Percentiles rank a stretch among this genome's conserved stretches.
Evolutionary conservation across 2,888 invertebrate species (phyloP).

Genomic region (Lacanobia oleracea): DNA sequence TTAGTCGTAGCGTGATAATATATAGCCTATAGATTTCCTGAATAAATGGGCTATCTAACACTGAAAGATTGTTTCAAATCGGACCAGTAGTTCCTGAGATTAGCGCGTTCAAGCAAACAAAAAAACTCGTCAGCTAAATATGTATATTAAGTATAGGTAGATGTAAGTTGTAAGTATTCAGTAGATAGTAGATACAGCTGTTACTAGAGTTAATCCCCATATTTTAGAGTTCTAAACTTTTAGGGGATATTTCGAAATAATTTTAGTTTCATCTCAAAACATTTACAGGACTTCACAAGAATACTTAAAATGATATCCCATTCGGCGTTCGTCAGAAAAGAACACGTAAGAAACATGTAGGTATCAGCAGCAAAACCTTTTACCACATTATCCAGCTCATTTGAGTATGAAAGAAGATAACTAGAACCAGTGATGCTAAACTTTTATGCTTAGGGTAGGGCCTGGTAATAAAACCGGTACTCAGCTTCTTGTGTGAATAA

Average conservation of each 20-base stretch:
- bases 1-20: too few species aligned
- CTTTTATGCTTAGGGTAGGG: background rate
- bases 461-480: background rate
- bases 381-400: conserved; percentile 5
- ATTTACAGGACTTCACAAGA: background rate
- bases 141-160: too few species aligned
- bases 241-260: background rate
- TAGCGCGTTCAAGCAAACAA: too few species aligned
- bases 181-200: too few species aligned
- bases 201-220: too few species aligned
- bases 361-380: background rate
- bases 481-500: background rate
- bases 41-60: too few species aligned
- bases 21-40: too few species aligned
- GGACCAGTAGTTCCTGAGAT: too few species aligned
- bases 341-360: conserved; percentile 8
- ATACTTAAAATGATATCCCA: conserved; percentile 6
- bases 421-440: background rate
- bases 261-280: background rate
- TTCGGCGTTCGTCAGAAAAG: background rate
- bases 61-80: too few species aligned
- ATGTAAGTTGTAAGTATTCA: too few species aligned
- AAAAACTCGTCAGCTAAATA: too few species aligned
- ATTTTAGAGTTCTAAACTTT: background rate
- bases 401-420: conserved; percentile 30